These are phyloP conservation scores for Tinamus guttatus DNA, from an alignment of 2,113 vertebrate genomes.

Conservation along the genomic window DNA sequence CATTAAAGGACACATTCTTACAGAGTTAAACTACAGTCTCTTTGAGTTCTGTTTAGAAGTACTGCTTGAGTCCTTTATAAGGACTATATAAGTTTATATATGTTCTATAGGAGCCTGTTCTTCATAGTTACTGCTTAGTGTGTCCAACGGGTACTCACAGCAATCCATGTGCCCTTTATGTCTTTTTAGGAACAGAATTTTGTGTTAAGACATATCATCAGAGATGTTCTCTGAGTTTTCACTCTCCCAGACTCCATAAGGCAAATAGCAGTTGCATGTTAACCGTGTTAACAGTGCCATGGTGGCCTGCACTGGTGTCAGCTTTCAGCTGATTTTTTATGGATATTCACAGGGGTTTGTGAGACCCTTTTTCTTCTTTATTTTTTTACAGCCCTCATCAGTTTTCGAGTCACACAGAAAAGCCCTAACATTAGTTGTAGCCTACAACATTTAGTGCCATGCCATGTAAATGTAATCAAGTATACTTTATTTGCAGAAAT, in stretches of 20 bases:
- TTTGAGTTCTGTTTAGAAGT: not conserved
- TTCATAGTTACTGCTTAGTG: fast-evolving
- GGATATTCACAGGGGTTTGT: no score
- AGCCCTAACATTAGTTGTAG: no score
- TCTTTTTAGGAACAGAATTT: not conserved
- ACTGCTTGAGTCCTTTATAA: not conserved
- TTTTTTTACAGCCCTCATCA: no score
- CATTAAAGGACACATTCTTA: not conserved
- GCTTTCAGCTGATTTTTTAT: no score
- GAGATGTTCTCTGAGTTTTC: not conserved
- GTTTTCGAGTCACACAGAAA: no score
- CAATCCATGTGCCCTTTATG: not conserved
- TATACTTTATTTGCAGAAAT: no score
- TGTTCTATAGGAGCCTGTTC: not conserved
- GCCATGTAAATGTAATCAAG: no score
- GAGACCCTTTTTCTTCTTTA: no score
- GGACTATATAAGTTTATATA: not conserved
- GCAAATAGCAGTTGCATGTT: not conserved
- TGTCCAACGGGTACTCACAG: not conserved
- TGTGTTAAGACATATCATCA: not conserved
- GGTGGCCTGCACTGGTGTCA: no score
- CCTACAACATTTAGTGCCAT: no score
- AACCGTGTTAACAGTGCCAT: no score
- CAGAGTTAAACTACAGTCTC: not conserved
- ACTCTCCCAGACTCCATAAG: not conserved